Evolutionary conservation across 2,888 invertebrate genomes (phyloP), one percentile per base, ranked within the genome.

Genomic region (Mystacides longicornis): DNA sequence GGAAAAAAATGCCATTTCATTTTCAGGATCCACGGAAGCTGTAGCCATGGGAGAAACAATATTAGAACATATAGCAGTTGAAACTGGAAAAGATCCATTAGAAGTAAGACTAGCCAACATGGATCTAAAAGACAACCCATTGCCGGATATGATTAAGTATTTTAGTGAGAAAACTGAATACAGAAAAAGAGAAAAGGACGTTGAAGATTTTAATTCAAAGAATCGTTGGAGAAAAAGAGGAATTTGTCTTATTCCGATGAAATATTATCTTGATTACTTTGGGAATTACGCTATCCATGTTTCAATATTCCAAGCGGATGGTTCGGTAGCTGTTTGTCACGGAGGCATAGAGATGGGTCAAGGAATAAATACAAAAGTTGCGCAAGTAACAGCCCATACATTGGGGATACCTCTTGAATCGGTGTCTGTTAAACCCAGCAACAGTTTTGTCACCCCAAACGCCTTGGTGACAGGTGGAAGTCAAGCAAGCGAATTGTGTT

Each of bases 211-310:
- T 64, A 87, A 87, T 64, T 64, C 69, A 1, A 64, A 78, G 55
- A 89, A 89, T 69, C 78, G 87, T 19, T 90, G 89, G 89, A 85
- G 79, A 65, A 90, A 90, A 67, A 79, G 79, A 46, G 86, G 81
- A 0, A 68, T 86, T 1, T 73, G 78, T 14, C 59, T 87, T 0
- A 76, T 82, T 0, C 75, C 86, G 0, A 82, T 88, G 81, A 77
- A 78, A 18, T 90, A 80, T 67, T 79, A 80, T 0, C 70, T 85
- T 19, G 65, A 63, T 2, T 74, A 78, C 55, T 71, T 66, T 2
- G 80, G 81, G 23, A 78, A 77, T 51, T 84, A 70, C 58, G 71
- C 80, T 33, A 78, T 81, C 0, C 74, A 79, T 9, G 78, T 88
- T 31, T 78, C 83, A 0, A 78, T 89, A 52, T 87, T 82, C 66